Evolutionary conservation across 2,113 vertebrate species (phyloP), one percentile per base, ranked within the genome.

Genomic region (Pelecanoides urinatrix): DNA sequence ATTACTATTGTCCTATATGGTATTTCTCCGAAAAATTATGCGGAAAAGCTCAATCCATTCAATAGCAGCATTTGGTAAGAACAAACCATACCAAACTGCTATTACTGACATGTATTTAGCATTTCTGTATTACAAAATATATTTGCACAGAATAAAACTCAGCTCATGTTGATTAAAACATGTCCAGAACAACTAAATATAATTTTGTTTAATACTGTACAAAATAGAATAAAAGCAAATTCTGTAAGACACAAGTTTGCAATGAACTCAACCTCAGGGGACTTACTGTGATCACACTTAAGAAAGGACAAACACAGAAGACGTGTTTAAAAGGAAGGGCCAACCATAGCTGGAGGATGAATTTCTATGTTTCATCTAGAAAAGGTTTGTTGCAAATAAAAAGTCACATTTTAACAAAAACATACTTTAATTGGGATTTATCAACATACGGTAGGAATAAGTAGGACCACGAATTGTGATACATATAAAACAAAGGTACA

Each of bases 141-240:
- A 93, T 86, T 34, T 97, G 75, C 73, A 80, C 68, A 91, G 40
- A 96, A 83, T 68, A 94, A 94, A 92, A 77, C 10, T 75, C 90
- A 67, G 27, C 70, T 62, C 25, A 44, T 84, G 53, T 83, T 56
- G 95, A 96, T 95, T 92, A 91, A 72, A 87, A 83, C 55, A 38
- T 3, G 7, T 44, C 77, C 75, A 59, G 81, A 70, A 40, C 72
- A 80, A 88, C 52, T 84, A 70, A 83, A 78, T 44, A 74, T 49
- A 74, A 85, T 53, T 96, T 91, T 75, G 76, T 95, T 74, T 89
- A 90, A 62, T 29, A 72, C 5, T 38, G 11, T 30, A 94, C 13
- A 84, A 30, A 71, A 83, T 8, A 16, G 85, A 96, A 87, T 78
- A 90, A 93, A 97, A 77, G 26, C 75, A 78, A 93, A 75, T 90